These are phyloP conservation scores for Loriculus beryllinus DNA, from an alignment of 2,797 vertebrate species.

Conservation along the genomic window DNA sequence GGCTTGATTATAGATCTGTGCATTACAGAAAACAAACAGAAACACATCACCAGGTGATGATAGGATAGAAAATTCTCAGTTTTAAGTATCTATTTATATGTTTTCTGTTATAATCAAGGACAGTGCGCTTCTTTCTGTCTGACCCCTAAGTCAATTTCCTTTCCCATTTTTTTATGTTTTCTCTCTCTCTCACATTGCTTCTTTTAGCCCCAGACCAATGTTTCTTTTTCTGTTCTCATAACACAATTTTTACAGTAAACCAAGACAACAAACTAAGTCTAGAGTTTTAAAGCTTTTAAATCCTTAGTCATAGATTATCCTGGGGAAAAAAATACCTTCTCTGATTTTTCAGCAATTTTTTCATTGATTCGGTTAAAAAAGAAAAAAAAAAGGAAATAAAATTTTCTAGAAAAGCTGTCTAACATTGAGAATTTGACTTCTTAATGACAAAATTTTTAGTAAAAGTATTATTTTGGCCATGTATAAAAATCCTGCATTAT, in stretches of 20 bases:
- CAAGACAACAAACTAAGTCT: background rate
- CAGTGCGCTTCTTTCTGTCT: background rate
- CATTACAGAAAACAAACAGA: background rate
- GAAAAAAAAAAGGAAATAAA: background rate
- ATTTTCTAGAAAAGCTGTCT: background rate
- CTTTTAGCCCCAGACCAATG: background rate
- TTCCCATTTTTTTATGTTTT: background rate
- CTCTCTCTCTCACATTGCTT: background rate
- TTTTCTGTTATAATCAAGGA: background rate
- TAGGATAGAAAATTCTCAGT: background rate
- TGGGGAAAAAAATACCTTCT: background rate
- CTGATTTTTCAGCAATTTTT: background rate
- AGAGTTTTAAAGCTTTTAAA: background rate
- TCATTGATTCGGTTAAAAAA: rapidly evolving
- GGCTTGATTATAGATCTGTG: background rate
- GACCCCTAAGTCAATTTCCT: background rate
- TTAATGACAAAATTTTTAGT: background rate
- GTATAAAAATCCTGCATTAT: background rate
- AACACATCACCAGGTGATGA: background rate
- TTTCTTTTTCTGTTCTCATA: background rate
- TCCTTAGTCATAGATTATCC: background rate
- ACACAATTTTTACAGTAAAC: background rate
- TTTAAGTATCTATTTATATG: background rate
- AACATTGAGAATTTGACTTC: background rate
- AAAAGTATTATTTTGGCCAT: background rate